Percentiles rank a stretch among this genome's conserved stretches.
Conservation (phyloP, 2,113 vertebrate genomes). For the Bucco capensis region DNA sequence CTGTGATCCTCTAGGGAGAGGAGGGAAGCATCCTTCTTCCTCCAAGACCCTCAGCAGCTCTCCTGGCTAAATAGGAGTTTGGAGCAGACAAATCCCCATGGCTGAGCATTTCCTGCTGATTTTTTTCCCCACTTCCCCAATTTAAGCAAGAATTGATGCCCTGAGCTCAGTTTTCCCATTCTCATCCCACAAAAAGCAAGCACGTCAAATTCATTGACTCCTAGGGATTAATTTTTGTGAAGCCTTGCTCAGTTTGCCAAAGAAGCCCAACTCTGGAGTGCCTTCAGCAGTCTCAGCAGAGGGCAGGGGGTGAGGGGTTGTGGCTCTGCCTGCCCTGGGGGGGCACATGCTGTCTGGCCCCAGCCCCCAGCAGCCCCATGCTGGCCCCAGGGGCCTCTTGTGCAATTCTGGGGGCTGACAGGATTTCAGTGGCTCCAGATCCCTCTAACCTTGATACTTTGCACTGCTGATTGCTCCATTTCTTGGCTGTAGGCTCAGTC, state of each 20-base stretch:
- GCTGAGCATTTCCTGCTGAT: neutral
- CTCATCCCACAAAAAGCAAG: neutral
- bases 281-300: constrained; percentile 51
- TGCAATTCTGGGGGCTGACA: constrained; percentile 49
- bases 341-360: constrained; percentile 11
- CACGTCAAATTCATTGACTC: neutral
- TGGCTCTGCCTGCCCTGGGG: neutral
- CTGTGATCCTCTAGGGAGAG: neutral
- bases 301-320: constrained; percentile 48
- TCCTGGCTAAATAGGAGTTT: neutral
- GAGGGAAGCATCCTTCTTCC: neutral
- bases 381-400: constrained; percentile 37
- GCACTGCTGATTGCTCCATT: constrained; percentile 24
- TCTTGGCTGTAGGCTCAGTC: neutral
- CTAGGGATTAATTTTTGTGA: neutral
- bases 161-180: neutral
- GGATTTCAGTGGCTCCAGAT: neutral
- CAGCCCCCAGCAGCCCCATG: neutral
- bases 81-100: neutral
- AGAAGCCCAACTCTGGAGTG: neutral
- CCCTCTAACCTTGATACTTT: constrained; percentile 61
- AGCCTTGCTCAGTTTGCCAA: neutral
- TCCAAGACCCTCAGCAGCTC: neutral
- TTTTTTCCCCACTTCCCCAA: neutral
- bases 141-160: neutral